Evolutionary conservation across 30 jellyfish, hydroid and myxozoan species (phyloP).

Genomic region (Turritopsis rubra): DNA sequence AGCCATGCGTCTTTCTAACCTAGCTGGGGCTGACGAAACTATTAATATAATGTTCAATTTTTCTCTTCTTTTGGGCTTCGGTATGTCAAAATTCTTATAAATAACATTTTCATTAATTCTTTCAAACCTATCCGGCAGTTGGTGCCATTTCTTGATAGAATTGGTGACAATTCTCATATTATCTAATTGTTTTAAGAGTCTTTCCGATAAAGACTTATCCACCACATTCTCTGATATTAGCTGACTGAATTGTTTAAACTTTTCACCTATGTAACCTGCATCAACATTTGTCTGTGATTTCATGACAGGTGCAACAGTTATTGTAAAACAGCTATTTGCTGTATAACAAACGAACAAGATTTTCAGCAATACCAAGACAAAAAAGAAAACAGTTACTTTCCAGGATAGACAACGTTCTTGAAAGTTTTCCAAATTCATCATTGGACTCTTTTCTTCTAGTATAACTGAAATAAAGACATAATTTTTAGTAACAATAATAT

Average conservation of each 20-base stretch:
- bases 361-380: neutral
- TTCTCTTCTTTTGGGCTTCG: neutral
- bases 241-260: neutral
- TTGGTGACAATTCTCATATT: neutral
- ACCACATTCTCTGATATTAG: neutral
- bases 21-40: conserved; percentile 37
- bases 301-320: neutral
- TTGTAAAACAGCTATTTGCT: neutral
- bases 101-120: conserved; percentile 11
- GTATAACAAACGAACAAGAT: neutral
- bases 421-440: neutral
- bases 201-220: neutral
- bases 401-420: neutral
- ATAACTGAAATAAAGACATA: neutral
- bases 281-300: neutral
- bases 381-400: neutral
- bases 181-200: neutral
- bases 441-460: neutral
- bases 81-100: neutral
- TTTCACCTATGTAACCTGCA: neutral
- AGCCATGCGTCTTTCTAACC: conserved; percentile 26
- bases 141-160: neutral
- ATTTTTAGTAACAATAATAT: too few relatives aligned
- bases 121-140: neutral
- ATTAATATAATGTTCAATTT: neutral